These are phyloP conservation scores for Petrophora chlorosata DNA, from an alignment of 2,888 invertebrate genomes.

Conservation along the genomic window DNA sequence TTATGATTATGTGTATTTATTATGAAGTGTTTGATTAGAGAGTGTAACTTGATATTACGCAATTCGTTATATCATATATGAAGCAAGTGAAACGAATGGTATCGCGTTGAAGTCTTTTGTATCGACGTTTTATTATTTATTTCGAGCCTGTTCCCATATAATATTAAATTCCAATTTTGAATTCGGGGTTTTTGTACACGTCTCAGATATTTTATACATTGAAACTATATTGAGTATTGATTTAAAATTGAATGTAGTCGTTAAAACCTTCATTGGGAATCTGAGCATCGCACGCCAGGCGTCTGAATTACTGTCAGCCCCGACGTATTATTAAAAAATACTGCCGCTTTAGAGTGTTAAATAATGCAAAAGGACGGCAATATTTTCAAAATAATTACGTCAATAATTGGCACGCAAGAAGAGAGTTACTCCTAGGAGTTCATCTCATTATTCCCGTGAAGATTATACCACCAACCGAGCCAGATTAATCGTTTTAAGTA, in stretches of 20 bases:
- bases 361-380: constrained; percentile 73
- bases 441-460: constrained; percentile 71
- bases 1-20: constrained; percentile 9
- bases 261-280: constrained; percentile 73
- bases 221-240: constrained; percentile 22
- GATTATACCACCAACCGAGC: constrained; percentile 81
- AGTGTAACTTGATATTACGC: no score
- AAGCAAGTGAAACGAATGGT: background rate
- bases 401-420: constrained; percentile 81
- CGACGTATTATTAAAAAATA: constrained; percentile 70
- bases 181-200: constrained; percentile 12
- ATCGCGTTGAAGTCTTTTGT: constrained; percentile 27
- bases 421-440: constrained; percentile 56
- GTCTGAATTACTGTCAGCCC: constrained; percentile 57
- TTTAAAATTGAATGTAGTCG: constrained; percentile 34
- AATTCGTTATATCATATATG: no score
- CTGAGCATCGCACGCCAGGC: constrained; percentile 49
- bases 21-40: no score
- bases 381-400: constrained; percentile 82
- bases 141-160: constrained; percentile 4
- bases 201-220: constrained; percentile 12
- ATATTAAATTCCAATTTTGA: constrained; percentile 5
- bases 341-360: constrained; percentile 68
- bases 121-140: constrained; percentile 11
- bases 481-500: constrained; percentile 81